Conservation (phyloP, 53 echinoderm and acorn worm species). For the Holothuria leucospilota region DNA sequence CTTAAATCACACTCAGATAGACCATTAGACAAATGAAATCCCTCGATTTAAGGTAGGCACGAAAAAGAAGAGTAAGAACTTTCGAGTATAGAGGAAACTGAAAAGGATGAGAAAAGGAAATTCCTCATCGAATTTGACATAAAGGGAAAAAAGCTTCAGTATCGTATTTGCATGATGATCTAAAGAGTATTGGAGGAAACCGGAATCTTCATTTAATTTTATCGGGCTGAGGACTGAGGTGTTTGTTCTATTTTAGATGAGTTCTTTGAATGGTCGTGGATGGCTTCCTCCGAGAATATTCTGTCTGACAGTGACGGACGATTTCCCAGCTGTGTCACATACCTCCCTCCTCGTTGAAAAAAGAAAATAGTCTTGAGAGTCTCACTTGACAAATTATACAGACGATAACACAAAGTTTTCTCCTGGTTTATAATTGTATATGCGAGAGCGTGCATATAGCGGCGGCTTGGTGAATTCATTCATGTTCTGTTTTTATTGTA, state of each 20-base stretch:
- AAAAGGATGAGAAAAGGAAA: conserved; percentile 1
- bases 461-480: no score
- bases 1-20: conserved; percentile 42
- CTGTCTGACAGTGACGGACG: conserved; percentile 22
- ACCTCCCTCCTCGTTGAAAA: no score
- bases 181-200: no score
- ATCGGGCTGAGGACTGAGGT: neutral
- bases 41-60: neutral
- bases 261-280: neutral
- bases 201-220: neutral
- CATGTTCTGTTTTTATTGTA: no score
- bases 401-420: no score
- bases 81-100: neutral
- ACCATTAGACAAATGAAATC: conserved; percentile 45
- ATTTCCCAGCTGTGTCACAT: neutral
- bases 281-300: neutral
- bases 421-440: no score
- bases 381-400: no score
- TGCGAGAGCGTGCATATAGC: no score
- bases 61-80: neutral
- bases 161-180: no score
- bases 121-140: no score
- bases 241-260: conserved; percentile 17
- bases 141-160: no score
- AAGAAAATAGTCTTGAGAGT: no score